phyloP scores from a whole-genome alignment of 2,113 vertebrate genomes.

The Thomomys bottae region DNA sequence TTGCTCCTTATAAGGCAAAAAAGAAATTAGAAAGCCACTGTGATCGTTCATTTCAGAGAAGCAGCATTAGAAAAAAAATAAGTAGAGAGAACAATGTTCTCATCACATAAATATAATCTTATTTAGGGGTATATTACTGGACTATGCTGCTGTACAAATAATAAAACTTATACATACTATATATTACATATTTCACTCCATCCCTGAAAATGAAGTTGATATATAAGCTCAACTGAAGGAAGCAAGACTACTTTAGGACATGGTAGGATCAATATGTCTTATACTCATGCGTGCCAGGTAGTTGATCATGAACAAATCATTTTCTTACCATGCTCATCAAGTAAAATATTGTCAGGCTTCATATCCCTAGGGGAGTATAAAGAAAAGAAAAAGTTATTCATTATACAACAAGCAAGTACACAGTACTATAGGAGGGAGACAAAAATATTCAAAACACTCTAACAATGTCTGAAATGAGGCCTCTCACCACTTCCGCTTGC shows the following conservation, averaged over 20 bases:
- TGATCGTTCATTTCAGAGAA: neutral
- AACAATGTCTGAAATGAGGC: neutral
- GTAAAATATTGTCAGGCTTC: slow-evolving; percentile 99
- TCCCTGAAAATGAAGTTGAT: neutral
- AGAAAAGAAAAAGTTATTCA: slow-evolving; percentile 57
- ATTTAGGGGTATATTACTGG: neutral
- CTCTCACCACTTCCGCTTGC: neutral
- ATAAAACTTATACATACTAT: neutral
- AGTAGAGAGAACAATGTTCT: neutral
- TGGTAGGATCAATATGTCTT: too few species aligned
- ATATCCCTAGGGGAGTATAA: slow-evolving; percentile 90
- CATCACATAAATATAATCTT: neutral
- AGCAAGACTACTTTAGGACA: neutral
- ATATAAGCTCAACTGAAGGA: neutral
- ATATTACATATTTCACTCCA: neutral
- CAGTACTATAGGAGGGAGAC: neutral
- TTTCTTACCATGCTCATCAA: slow-evolving; percentile 96
- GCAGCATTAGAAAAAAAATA: neutral
- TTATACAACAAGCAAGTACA: neutral
- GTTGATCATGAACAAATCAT: neutral
- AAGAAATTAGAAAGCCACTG: neutral
- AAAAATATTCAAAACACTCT: neutral
- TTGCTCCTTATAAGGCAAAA: neutral
- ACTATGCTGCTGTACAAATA: neutral
- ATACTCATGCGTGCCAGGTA: neutral